Percentiles rank a stretch among this genome's conserved stretches.
Evolutionary conservation across 2,113 vertebrate genomes (phyloP).

Genomic region (Mustelus asterias): DNA sequence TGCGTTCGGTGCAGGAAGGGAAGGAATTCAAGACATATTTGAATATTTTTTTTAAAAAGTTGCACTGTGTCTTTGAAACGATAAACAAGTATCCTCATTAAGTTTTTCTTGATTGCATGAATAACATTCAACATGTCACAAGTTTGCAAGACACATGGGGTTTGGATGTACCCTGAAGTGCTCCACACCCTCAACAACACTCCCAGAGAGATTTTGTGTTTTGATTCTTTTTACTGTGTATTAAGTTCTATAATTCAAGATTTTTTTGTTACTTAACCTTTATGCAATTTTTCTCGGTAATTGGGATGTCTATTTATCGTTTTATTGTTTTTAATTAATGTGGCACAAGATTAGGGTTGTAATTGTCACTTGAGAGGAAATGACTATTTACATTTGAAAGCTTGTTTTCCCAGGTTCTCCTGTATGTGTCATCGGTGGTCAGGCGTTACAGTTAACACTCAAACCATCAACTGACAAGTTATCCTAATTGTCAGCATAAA

Average conservation of each 20-base stretch:
- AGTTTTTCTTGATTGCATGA: not conserved
- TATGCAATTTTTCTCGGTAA: not conserved
- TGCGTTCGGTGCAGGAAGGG: not conserved
- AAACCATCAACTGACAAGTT: not conserved
- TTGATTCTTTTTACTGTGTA: not conserved
- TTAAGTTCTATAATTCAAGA: not conserved
- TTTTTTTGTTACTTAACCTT: not conserved
- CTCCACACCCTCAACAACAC: not conserved
- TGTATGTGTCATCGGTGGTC: not conserved
- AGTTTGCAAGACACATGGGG: not conserved
- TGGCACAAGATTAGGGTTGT: not conserved
- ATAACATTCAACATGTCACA: not conserved
- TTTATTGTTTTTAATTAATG: not conserved
- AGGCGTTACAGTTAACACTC: not conserved
- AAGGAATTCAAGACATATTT: not conserved
- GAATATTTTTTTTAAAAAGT: too few relatives aligned
- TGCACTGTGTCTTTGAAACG: not conserved
- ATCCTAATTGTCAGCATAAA: not conserved
- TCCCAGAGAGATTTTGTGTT: not conserved
- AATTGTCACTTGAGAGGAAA: not conserved
- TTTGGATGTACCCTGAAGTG: not conserved
- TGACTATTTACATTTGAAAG: not conserved
- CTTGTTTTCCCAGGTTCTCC: not conserved
- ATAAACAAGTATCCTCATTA: constrained; percentile 17
- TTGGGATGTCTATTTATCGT: not conserved